phyloP scores from a whole-genome alignment of 92 coral and sea anemone species.

The Porites evermanni region DNA sequence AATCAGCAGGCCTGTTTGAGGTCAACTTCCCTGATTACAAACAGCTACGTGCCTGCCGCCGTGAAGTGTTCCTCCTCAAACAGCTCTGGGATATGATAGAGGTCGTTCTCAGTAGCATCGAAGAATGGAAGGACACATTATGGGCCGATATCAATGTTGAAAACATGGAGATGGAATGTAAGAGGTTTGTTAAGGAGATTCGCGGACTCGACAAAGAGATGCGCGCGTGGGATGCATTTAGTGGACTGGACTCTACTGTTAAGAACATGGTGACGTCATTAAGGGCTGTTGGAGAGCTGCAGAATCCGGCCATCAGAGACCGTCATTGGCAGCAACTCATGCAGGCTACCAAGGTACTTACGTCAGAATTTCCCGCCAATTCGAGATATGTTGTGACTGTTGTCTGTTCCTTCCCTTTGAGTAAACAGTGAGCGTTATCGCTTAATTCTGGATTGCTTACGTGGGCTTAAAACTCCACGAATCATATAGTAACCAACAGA shows the following conservation, averaged over 20 bases:
- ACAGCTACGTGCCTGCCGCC: conserved; percentile 99
- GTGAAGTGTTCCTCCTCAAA: conserved; percentile 91
- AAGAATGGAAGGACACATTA: conserved; percentile 95
- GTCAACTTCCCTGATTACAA: conserved; percentile 99
- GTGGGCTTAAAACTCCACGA: too few species aligned
- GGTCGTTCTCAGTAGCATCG: conserved; percentile 91
- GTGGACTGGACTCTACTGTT: conserved; percentile 97
- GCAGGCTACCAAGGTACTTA: conserved; percentile 98
- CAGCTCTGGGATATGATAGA: conserved; percentile 98
- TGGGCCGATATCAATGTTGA: conserved; percentile 98
- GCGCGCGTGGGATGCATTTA: conserved; percentile 99
- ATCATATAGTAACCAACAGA: too few species aligned
- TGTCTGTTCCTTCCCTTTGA: neutral
- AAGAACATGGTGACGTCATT: conserved; percentile 99
- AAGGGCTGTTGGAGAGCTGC: conserved; percentile 98
- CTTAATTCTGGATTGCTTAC: neutral
- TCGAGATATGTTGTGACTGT: neutral
- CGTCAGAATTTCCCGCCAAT: neutral
- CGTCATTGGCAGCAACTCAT: conserved; percentile 99
- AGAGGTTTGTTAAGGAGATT: conserved; percentile 96
- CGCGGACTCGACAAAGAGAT: conserved; percentile 95
- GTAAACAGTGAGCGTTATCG: neutral
- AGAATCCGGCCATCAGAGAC: conserved; percentile 98
- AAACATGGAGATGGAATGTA: conserved; percentile 99
- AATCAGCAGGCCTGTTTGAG: conserved; percentile 98